phyloP scores from a whole-genome alignment of 2,797 vertebrate species.

The Hypotaenidia okinawae region DNA sequence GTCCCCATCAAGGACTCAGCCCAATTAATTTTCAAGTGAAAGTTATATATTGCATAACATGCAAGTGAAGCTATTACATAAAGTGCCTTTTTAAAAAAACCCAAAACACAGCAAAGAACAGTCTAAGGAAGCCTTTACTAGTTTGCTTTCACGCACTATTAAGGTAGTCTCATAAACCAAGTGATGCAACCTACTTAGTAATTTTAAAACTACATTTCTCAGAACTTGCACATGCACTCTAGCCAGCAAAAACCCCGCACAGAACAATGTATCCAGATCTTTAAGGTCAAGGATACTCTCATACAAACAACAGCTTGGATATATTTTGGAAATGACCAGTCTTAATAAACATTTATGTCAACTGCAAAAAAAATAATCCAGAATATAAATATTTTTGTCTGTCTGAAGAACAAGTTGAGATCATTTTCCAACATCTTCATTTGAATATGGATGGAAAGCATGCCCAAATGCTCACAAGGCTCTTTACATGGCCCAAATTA shows the following conservation, averaged over 20 bases:
- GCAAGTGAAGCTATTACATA: not conserved
- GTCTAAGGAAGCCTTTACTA: not conserved
- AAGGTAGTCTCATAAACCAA: too few relatives aligned
- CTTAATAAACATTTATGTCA: not conserved
- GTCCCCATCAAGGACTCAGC: not conserved
- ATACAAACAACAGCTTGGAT: not conserved
- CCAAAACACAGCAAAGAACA: not conserved
- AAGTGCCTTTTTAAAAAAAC: not conserved
- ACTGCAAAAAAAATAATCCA: not conserved
- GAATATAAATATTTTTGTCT: not conserved
- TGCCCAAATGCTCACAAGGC: not conserved
- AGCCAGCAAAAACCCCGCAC: not conserved
- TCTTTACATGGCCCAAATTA: not conserved
- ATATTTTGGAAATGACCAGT: not conserved
- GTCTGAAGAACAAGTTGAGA: not conserved
- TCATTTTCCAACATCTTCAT: not conserved
- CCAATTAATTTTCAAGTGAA: not conserved
- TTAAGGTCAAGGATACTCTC: not conserved
- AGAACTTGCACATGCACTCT: not conserved
- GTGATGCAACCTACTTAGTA: not conserved
- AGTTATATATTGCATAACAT: not conserved
- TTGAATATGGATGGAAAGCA: not conserved
- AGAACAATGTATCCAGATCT: not conserved
- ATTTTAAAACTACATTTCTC: not conserved
- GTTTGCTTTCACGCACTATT: not conserved